A percentile compares a stretch with the other conserved stretches of the same genome.
These are phyloP conservation scores for Habroteleia sp. DNA, from an alignment of 2,888 invertebrate species.

Conservation along the genomic window DNA sequence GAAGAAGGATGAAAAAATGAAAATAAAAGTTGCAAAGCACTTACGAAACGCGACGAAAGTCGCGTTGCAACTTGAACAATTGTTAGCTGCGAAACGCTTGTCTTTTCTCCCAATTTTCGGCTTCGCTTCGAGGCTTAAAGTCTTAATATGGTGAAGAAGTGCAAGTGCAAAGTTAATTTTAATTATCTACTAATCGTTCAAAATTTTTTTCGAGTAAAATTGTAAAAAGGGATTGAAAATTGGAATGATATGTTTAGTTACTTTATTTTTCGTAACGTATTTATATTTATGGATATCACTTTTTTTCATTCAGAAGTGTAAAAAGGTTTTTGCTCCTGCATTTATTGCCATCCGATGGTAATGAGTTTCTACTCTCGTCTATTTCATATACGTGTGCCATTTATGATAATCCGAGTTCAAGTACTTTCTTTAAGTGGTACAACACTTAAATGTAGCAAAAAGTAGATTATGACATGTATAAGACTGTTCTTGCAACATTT, in stretches of 20 bases:
- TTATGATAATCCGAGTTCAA: constrained; percentile 26
- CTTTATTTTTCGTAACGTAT: too few relatives aligned
- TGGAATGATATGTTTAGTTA: too few relatives aligned
- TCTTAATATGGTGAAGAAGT: too few relatives aligned
- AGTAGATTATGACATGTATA: constrained; percentile 15
- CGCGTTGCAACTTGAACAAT: constrained; percentile 17
- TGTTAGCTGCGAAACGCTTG: constrained; percentile 27
- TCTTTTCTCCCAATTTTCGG: constrained; percentile 15
- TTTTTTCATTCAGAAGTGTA: too few relatives aligned
- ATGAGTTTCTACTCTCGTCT: neutral
- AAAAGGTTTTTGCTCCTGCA: neutral
- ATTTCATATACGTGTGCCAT: constrained; percentile 7
- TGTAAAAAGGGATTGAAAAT: too few relatives aligned
- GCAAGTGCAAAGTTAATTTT: too few relatives aligned
- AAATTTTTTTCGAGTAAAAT: too few relatives aligned
- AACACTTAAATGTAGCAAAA: constrained; percentile 17
- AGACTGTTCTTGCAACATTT: constrained; percentile 8
- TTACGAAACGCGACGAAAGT: constrained; percentile 35
- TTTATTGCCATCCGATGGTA: neutral
- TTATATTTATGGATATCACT: too few relatives aligned
- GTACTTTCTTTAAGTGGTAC: constrained; percentile 33
- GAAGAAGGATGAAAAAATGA: constrained; percentile 49
- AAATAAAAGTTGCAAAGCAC: constrained; percentile 23
- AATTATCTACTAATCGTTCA: too few relatives aligned
- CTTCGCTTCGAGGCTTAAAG: too few relatives aligned